Evolutionary conservation across 2,797 vertebrate genomes (phyloP), one percentile per base, ranked within the genome.

Genomic region (Poecilia wingei): DNA sequence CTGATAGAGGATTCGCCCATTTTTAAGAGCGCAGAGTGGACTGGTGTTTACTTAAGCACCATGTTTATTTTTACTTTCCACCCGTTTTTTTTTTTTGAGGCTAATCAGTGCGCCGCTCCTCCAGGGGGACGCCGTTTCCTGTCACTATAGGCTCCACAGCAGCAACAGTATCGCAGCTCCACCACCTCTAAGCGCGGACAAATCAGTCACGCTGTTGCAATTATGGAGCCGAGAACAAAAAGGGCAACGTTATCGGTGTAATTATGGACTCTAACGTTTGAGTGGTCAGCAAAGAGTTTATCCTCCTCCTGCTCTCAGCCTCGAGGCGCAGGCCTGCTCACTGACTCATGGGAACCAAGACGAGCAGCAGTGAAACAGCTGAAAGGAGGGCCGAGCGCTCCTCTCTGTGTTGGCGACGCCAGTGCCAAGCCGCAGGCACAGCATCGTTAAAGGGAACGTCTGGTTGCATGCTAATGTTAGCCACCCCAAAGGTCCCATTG

Each of bases 391-490:
- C 91, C 74, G 74, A 88, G 74, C 87, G n/a, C 86, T 91, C 82
- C 77, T 81, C 86, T 82, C 77, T 79, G 88, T 76, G 51, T 84
- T 79, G 76, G 78, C 55, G 76, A 25, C 55, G 53, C 81, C 6
- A 1, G 80, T 87, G 93, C 92, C 94, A 94, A 94, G 92, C 94
- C 94, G 87, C 87, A 91, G 90, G 86, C 92, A 84, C 77, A 83
- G 88, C 86, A 88, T 89, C 88, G 90, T 93, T 90, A 91, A 90
- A 92, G 87, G 87, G 79, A 92, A 91, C 84, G 91, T 95, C 93
- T 94, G 91, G 91, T 91, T 86, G 79, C 94, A 93, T 94, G 92
- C 94, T 95, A 94, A 95, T 94, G 94, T 95, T 95, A 94, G 92
- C 93, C 75, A 71, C 81, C 91, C 91, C 90, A 88, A 93, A 93